Evolutionary conservation across 2,888 invertebrate genomes (phyloP).

Genomic region (Eupelmus urozonus): DNA sequence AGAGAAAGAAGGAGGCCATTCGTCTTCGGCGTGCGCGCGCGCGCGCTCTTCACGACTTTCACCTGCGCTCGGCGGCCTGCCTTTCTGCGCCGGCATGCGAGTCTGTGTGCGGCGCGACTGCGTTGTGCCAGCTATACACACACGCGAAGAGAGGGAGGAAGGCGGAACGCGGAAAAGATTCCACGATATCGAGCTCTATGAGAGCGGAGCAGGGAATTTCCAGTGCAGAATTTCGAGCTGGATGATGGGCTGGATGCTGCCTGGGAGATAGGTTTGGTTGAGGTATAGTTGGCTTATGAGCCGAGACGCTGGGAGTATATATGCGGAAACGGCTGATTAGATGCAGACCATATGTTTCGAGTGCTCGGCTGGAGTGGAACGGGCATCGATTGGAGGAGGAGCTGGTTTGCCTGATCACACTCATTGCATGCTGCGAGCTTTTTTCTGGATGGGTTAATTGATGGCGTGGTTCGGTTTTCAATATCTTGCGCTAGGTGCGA

Average conservation of each 20-base stretch:
- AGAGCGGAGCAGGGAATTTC: not conserved
- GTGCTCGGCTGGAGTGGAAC: not conserved
- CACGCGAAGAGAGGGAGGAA: slow-evolving; percentile 15
- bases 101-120: too few species aligned
- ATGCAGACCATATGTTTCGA: not conserved
- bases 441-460: too few species aligned
- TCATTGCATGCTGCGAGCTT: too few species aligned
- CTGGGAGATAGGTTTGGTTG: too few species aligned
- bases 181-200: not conserved
- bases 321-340: not conserved
- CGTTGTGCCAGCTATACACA: not conserved
- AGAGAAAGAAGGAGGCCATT: slow-evolving; percentile 56
- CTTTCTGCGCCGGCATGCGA: not conserved
- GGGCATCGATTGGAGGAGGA: not conserved
- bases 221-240: too few species aligned
- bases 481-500: too few species aligned
- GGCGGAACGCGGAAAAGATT: slow-evolving; percentile 48
- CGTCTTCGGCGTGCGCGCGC: too few species aligned
- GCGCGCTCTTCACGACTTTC: slow-evolving; percentile 54
- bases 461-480: too few species aligned
- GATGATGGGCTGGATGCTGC: too few species aligned
- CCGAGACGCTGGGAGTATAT: not conserved
- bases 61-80: slow-evolving; percentile 55
- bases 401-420: not conserved
- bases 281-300: not conserved